Evolutionary conservation across 2,113 vertebrate genomes (phyloP).

Genomic region (Gorsachius goisagi): DNA sequence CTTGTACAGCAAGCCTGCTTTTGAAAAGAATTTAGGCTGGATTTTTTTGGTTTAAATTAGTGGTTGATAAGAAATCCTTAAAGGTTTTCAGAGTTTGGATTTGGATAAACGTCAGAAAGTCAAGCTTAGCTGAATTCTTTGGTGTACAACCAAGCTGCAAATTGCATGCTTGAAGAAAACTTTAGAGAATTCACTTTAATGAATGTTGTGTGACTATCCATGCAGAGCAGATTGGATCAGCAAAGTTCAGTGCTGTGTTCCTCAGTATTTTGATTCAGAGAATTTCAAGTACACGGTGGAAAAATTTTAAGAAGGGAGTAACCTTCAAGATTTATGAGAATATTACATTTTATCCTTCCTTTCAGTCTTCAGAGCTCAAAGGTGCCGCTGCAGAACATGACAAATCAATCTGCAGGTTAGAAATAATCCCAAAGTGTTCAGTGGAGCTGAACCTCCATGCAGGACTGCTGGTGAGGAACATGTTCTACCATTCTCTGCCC

Average conservation of each 20-base stretch:
- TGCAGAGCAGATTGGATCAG: neutral
- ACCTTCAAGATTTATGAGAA: neutral
- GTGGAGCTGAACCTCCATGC: neutral
- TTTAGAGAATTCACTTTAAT: neutral
- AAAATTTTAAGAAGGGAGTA: neutral
- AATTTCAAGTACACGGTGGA: neutral
- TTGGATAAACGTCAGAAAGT: neutral
- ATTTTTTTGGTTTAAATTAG: neutral
- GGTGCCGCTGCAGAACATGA: neutral
- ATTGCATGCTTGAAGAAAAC: neutral
- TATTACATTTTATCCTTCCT: constrained; percentile 18
- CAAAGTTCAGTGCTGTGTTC: neutral
- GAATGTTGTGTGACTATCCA: neutral
- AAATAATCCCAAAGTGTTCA: neutral
- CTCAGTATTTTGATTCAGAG: neutral
- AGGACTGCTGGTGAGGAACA: neutral
- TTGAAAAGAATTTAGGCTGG: neutral
- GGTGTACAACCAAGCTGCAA: neutral
- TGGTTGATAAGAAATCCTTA: neutral
- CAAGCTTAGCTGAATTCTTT: neutral
- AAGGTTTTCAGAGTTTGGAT: neutral
- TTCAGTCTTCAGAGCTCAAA: neutral
- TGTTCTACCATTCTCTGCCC: neutral
- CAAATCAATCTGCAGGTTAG: constrained; percentile 3
- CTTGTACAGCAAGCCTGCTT: neutral